Percentiles rank a stretch among this genome's conserved stretches.
Conservation (phyloP, 2,888 invertebrate genomes). For the Keiferia lycopersicella region DNA sequence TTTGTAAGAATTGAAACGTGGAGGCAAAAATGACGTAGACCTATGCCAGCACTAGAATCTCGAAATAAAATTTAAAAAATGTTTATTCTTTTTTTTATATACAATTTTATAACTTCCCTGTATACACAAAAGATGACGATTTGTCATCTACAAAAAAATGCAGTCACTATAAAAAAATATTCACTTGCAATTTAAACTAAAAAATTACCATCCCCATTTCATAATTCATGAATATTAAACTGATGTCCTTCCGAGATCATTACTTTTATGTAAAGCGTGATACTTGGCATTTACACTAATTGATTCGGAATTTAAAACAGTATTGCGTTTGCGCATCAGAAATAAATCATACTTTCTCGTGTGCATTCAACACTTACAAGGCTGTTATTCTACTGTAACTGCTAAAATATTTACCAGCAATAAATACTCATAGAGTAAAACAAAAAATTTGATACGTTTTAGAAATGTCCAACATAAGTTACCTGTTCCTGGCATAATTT, state of each 20-base stretch:
- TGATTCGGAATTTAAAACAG: background rate
- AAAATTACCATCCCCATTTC: background rate
- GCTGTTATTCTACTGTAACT: background rate
- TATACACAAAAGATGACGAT: background rate
- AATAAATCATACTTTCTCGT: constrained; percentile 14
- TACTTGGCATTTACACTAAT: constrained; percentile 9
- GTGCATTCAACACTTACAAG: constrained; percentile 9
- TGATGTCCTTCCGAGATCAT: constrained; percentile 4
- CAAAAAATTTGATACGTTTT: too few relatives aligned
- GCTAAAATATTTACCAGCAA: background rate
- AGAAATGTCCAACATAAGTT: too few relatives aligned
- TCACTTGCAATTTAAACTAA: background rate
- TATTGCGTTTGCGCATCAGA: background rate
- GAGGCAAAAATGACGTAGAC: too few relatives aligned
- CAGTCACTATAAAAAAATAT: background rate
- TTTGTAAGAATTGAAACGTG: too few relatives aligned
- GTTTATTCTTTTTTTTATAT: too few relatives aligned
- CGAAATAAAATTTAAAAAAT: too few relatives aligned
- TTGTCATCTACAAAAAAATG: too few relatives aligned
- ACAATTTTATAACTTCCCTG: too few relatives aligned
- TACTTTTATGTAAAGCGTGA: constrained; percentile 5
- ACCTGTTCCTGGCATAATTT: too few relatives aligned
- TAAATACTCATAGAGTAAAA: background rate
- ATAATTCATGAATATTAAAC: background rate
- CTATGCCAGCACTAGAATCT: too few relatives aligned